These are phyloP conservation scores for Sesamia inferens DNA, from an alignment of 2,888 invertebrate genomes.

Conservation along the genomic window DNA sequence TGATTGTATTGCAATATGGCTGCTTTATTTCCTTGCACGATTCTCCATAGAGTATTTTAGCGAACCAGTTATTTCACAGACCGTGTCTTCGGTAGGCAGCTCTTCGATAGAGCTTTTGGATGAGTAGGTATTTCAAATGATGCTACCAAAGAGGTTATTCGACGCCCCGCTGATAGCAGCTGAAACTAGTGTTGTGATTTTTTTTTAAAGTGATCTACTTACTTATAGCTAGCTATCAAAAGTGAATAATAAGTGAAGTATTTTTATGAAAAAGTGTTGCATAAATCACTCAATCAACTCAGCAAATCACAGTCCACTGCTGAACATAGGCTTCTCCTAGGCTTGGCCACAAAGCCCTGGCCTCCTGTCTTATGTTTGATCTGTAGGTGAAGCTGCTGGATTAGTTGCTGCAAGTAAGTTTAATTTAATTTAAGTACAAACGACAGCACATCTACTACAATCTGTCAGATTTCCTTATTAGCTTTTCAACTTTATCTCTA, in stretches of 20 bases:
- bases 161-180: background rate
- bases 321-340: too few relatives aligned
- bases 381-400: background rate
- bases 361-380: background rate
- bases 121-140: background rate
- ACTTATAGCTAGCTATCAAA: background rate
- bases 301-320: too few relatives aligned
- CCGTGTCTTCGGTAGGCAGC: background rate
- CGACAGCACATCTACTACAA: too few relatives aligned
- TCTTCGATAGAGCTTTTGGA: background rate
- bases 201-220: background rate
- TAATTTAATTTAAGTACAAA: background rate
- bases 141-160: background rate
- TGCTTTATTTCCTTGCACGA: slow-evolving; percentile 19
- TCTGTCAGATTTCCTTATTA: too few relatives aligned
- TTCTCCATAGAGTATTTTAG: slow-evolving; percentile 12
- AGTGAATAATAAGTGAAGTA: slow-evolving; percentile 13
- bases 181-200: background rate
- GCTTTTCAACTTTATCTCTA: too few relatives aligned
- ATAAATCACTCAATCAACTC: too few relatives aligned
- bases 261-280: background rate
- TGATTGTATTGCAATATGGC: slow-evolving; percentile 53
- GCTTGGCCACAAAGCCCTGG: too few relatives aligned
- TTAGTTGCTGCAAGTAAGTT: background rate
- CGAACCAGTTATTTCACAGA: slow-evolving; percentile 16